Conservation (phyloP, 2,888 invertebrate genomes). For the Tridacna crocea region DNA sequence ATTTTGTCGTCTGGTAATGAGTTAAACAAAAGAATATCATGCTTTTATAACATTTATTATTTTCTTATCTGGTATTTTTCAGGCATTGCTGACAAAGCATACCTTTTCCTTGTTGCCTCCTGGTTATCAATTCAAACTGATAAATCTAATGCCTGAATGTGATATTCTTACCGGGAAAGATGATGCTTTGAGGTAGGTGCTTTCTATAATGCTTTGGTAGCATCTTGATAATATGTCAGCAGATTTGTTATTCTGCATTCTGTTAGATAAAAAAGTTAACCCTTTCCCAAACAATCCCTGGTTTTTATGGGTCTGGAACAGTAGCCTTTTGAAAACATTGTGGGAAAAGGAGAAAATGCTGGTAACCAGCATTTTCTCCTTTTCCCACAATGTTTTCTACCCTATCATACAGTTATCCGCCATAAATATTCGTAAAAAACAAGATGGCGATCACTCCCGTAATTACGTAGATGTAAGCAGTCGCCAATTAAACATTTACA, state of each 20-base stretch:
- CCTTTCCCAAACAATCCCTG: too few species aligned
- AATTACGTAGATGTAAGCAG: too few species aligned
- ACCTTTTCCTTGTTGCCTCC: slow-evolving; percentile 95
- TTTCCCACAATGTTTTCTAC: slow-evolving; percentile 3
- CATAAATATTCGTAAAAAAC: too few species aligned
- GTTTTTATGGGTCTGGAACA: neutral
- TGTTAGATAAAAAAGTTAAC: too few species aligned
- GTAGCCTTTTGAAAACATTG: neutral
- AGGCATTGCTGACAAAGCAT: slow-evolving; percentile 94
- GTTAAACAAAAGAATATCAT: too few species aligned
- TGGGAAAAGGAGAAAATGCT: neutral
- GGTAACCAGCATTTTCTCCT: neutral
- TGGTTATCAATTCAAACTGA: slow-evolving; percentile 95
- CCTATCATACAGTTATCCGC: too few species aligned
- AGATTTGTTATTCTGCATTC: too few species aligned
- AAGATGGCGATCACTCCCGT: too few species aligned
- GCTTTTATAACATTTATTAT: too few species aligned
- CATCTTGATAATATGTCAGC: neutral
- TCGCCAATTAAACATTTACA: too few species aligned
- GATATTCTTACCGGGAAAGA: slow-evolving; percentile 87
- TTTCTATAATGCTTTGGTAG: neutral
- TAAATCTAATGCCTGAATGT: slow-evolving; percentile 95
- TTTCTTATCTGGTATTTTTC: slow-evolving; percentile 65
- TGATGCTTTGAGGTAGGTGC: slow-evolving; percentile 81
- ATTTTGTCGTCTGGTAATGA: too few species aligned